phyloP scores from a whole-genome alignment of 2,113 vertebrate genomes.

The Tympanuchus pallidicinctus region DNA sequence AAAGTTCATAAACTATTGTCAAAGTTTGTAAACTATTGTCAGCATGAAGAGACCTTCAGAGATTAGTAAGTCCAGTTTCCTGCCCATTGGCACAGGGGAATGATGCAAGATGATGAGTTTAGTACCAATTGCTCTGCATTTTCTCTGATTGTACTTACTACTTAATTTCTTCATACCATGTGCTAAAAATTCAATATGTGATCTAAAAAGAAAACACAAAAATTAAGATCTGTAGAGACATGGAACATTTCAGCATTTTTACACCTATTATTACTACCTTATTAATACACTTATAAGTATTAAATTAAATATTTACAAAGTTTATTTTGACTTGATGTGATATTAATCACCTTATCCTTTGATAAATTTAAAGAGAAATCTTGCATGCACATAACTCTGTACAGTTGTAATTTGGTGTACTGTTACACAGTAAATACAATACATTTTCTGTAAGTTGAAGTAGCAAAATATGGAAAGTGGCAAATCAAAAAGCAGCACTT shows the following conservation, averaged over 20 bases:
- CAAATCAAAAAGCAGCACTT: background rate
- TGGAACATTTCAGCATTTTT: background rate
- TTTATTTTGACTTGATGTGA: background rate
- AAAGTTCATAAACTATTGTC: background rate
- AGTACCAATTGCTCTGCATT: background rate
- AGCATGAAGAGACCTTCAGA: background rate
- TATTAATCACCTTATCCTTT: background rate
- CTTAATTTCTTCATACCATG: background rate
- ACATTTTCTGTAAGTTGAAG: background rate
- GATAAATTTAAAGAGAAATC: background rate
- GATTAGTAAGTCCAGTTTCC: background rate
- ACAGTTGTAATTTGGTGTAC: background rate
- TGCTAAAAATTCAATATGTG: background rate
- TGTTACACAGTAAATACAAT: background rate
- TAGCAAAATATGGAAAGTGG: background rate
- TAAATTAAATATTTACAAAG: constrained; percentile 21
- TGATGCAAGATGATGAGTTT: background rate
- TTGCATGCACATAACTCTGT: background rate
- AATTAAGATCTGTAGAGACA: background rate
- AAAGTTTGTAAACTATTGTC: background rate
- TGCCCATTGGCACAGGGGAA: background rate
- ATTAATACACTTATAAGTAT: background rate
- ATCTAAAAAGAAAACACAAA: background rate
- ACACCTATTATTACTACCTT: background rate
- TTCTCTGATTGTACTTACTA: background rate